Base-by-base conservation (phyloP, 2,888 invertebrate genomes). In the Deilephila porcellus region DNA sequence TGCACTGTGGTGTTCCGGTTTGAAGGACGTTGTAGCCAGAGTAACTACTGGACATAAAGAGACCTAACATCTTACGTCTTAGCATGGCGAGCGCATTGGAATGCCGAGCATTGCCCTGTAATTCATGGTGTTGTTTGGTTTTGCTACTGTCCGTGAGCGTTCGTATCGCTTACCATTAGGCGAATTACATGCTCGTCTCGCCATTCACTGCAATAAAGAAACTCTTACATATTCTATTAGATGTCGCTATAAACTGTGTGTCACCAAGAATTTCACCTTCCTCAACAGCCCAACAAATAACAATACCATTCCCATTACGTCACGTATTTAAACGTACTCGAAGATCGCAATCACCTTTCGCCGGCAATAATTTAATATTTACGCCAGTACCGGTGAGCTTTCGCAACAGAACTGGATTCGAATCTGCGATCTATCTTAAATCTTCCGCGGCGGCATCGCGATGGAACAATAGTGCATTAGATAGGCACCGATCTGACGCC, bases 401-500 rank as follows among this genome's bases (percentile, higher is more conserved):
- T 56, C 56, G 56, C 56, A 56, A 62, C 60, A 14, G 63, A n/a
- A 25, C 67, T 45, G 67, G 67, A 67, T 67, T 52, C 67, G 52
- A 67, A 67, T 67, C 67, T 67, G 67, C 52, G 60, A 60, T 25
- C 67, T 67, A 67, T 67, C 52, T 67, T 67, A 20, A 67, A 67
- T 67, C 37, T 63, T 34, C 32, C 34, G 32, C 67, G 64, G 64
- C 20, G 20, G n/a, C 63, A 63, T 67, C 67, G 14, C 67, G 67
- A 67, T 67, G 45, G 67, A 67, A 67, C 67, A 67, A 67, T 67
- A 67, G 67, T 52, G 52, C 67, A 67, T 67, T 67, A 52, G 67
- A 67, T 67, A 67, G 67, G 52, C 67, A 67, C 67, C 52, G 67
- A 67, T 45, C 67, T 45, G 67, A 67, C 67, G 45, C 45, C 67